These are phyloP conservation scores for Andrena camellia DNA, from an alignment of 2,888 invertebrate genomes.

Conservation along the genomic window DNA sequence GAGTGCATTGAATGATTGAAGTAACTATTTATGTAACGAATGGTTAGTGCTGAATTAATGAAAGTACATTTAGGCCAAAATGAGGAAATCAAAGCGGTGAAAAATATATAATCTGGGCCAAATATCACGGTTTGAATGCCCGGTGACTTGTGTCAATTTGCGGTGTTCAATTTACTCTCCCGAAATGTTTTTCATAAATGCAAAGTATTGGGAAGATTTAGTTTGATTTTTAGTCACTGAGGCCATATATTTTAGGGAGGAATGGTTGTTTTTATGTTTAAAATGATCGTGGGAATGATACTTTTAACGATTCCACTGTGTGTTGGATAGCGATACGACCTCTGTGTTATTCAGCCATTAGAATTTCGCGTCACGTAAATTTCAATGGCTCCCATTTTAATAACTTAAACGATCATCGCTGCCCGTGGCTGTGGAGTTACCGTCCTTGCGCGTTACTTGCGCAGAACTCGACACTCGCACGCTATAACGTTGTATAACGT, in stretches of 20 bases:
- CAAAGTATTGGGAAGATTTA: too few species aligned
- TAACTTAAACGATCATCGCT: neutral
- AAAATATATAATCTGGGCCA: too few species aligned
- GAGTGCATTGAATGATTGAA: too few species aligned
- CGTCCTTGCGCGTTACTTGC: neutral
- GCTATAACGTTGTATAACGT: neutral
- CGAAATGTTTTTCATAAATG: too few species aligned
- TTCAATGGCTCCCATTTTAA: neutral
- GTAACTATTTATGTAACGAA: too few species aligned
- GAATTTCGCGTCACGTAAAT: slow-evolving; percentile 5
- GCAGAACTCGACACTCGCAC: neutral
- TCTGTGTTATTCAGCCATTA: neutral
- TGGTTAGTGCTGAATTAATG: too few species aligned
- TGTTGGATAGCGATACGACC: neutral
- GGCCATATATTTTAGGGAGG: neutral
- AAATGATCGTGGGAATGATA: neutral
- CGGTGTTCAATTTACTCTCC: too few species aligned
- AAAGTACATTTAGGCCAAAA: too few species aligned
- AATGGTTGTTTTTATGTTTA: neutral
- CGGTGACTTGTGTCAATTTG: too few species aligned
- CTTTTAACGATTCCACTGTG: neutral
- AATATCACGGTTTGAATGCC: too few species aligned
- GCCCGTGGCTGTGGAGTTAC: neutral
- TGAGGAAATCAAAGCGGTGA: too few species aligned
- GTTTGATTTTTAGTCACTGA: neutral